Conservation (phyloP, 2,113 vertebrate species). For the Leptosomus discolor region DNA sequence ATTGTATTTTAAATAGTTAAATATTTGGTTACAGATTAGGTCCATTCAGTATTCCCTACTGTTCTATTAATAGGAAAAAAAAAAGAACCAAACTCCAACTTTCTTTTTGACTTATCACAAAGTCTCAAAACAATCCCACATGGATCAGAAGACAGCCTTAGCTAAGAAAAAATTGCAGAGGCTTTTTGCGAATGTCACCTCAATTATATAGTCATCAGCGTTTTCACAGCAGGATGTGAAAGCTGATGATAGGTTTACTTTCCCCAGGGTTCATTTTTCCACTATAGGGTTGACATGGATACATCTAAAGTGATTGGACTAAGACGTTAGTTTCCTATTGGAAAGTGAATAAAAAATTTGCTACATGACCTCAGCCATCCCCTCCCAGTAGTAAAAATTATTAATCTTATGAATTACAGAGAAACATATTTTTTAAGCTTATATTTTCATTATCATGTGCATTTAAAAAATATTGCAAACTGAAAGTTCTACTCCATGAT, state of each 20-base stretch:
- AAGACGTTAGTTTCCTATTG: background rate
- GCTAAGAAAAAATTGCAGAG: background rate
- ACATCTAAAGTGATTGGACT: constrained; percentile 14
- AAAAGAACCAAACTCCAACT: fast-evolving
- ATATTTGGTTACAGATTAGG: background rate
- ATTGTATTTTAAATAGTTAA: constrained; percentile 34
- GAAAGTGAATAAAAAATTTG: constrained; percentile 23
- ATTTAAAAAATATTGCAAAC: background rate
- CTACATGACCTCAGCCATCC: background rate
- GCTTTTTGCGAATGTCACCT: constrained; percentile 50
- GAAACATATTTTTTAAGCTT: background rate
- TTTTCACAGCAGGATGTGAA: constrained; percentile 36
- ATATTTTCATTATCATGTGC: background rate
- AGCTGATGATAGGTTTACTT: constrained; percentile 11
- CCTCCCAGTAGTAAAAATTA: background rate
- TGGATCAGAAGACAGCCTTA: background rate
- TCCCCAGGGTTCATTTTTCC: constrained; percentile 44
- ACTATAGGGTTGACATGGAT: background rate
- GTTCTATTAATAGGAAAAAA: background rate
- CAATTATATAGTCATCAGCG: constrained; percentile 51
- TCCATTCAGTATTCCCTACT: background rate
- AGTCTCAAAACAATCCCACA: background rate
- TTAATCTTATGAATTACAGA: background rate
- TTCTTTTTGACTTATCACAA: background rate
- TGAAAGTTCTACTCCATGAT: background rate